These are phyloP conservation scores for Oligia strigilis DNA, from an alignment of 2,888 invertebrate genomes.

Conservation along the genomic window DNA sequence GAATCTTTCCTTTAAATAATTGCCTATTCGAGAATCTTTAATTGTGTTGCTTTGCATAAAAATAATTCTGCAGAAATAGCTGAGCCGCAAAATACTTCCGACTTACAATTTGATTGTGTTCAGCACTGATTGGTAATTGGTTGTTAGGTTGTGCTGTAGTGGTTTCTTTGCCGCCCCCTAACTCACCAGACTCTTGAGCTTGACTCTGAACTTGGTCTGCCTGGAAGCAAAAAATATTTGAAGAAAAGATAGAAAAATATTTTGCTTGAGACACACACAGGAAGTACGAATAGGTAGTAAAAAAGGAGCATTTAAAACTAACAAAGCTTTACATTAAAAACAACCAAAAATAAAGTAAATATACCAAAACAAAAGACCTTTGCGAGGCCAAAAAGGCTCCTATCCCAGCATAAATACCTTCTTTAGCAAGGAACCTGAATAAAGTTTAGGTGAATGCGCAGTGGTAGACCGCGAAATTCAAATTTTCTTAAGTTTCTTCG, in stretches of 20 bases:
- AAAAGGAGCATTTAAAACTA: no score
- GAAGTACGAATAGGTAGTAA: neutral
- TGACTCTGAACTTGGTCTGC: slow-evolving; percentile 63
- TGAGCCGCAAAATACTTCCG: neutral
- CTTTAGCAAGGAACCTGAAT: neutral
- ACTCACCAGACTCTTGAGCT: slow-evolving; percentile 51
- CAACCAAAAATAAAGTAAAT: no score
- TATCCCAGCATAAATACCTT: neutral
- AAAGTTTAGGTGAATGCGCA: neutral
- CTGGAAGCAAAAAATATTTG: slow-evolving; percentile 60
- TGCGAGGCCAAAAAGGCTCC: no score
- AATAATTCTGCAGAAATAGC: neutral
- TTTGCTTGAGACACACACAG: neutral
- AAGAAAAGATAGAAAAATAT: neutral
- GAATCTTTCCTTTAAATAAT: neutral
- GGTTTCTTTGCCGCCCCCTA: slow-evolving; percentile 54
- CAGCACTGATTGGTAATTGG: slow-evolving; percentile 22
- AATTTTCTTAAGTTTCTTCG: no score
- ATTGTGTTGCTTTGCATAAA: neutral
- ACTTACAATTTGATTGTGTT: slow-evolving; percentile 52
- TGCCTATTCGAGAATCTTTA: neutral
- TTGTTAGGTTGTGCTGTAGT: slow-evolving; percentile 34
- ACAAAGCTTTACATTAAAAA: no score
- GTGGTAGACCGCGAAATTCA: no score
- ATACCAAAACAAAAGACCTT: no score